Evolutionary conservation across 2,797 vertebrate genomes (phyloP).

Genomic region (Falco rusticolus): DNA sequence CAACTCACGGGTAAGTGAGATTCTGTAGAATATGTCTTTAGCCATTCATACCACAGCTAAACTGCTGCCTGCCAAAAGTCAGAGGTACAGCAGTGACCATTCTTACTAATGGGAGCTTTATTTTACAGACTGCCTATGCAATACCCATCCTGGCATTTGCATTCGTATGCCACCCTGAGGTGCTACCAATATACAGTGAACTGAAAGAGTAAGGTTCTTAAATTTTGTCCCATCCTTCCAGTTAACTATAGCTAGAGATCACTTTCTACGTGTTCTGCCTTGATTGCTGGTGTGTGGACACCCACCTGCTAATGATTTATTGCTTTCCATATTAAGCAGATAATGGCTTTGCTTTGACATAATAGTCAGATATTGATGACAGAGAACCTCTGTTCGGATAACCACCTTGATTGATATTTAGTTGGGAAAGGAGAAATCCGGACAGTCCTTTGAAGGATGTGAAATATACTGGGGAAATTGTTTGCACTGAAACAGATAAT

Average conservation of each 20-base stretch:
- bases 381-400: neutral
- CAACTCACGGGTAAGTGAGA: conserved; percentile 89
- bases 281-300: neutral
- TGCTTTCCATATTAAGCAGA: neutral
- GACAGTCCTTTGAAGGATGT: neutral
- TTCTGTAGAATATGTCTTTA: neutral
- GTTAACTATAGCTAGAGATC: neutral
- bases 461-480: neutral
- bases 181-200: conserved; percentile 98
- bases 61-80: neutral
- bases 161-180: conserved; percentile 97
- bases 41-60: neutral
- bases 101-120: conserved; percentile 63
- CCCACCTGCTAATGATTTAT: neutral
- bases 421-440: neutral
- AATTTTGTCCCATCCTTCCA: conserved; percentile 49
- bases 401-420: rapidly evolving
- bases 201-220: conserved; percentile 91
- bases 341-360: neutral
- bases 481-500: neutral
- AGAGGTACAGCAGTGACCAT: neutral
- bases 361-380: neutral
- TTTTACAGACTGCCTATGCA: conserved; percentile 92
- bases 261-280: neutral
- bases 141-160: conserved; percentile 97